Evolutionary conservation across 2,888 invertebrate genomes (phyloP), one percentile per base, ranked within the genome.

Genomic region (Watsonalla binaria): DNA sequence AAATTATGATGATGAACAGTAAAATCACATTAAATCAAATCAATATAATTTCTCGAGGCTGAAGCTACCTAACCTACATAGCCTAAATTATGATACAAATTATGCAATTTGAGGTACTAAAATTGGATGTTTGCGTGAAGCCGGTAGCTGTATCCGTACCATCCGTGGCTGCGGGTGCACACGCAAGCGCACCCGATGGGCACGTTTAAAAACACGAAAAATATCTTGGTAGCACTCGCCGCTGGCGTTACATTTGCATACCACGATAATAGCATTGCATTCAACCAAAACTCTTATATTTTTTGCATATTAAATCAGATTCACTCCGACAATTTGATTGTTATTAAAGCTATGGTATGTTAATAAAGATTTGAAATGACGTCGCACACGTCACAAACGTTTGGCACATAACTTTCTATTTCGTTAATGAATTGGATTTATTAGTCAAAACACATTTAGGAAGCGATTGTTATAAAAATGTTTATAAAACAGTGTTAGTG

Each of bases 61-160:
- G 42, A 42, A 11, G 11, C 11, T 11, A 5, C 5, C 5, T 42
- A 6, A 42, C 4, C 24, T 24, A 24, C 24, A 1, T 24, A 24
- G 4, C 24, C 24, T 24, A 24, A 42, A 5, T 42, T 2, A 42
- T 11, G 5, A 2, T 11, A 42, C 62, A 60, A 63, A 64, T 59
- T 58, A 65, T 62, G 11, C 5, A 42, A 11, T 8, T 42, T 4
- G 8, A 67, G 62, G 64, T 64, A 72, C 72, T 66, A 57, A 65
- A 71, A 71, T 72, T 69, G 58, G 68, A 60, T 57, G 63, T 66
- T 84, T 65, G 82, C 80, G 78, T 83, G 84, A 71, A 76, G 77
- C 66, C 82, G 65, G 86, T 82, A 87, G 88, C 82, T 52, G 70
- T 74, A 68, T 80, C 81, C 79, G 79, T 76, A 66, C 68, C 86